Percentiles rank a stretch among this genome's conserved stretches.
Conservation (phyloP, 2,888 invertebrate species). For the Tenthredo notha region DNA sequence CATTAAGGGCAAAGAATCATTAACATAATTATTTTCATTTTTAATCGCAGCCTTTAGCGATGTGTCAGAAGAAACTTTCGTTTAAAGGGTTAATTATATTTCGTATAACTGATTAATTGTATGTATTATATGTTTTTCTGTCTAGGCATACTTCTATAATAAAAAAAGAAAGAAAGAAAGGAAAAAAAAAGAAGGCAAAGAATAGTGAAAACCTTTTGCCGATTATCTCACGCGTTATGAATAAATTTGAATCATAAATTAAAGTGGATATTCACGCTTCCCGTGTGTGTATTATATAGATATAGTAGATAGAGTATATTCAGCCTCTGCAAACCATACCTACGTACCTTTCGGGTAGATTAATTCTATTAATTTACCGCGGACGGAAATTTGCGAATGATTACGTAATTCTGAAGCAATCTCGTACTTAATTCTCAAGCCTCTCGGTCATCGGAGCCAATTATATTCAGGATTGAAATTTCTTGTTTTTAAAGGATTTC, state of each 20-base stretch:
- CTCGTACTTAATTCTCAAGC: not conserved
- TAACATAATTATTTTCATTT: not conserved
- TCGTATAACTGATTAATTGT: not conserved
- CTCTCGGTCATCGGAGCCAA: not conserved
- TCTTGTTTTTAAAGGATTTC: not conserved
- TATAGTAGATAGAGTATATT: not conserved
- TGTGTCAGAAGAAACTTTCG: not conserved
- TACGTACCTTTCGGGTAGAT: not conserved
- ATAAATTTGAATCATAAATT: slow-evolving; percentile 40
- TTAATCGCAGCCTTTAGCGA: not conserved
- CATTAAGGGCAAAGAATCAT: not conserved
- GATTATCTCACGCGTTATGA: slow-evolving; percentile 16
- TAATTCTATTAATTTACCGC: not conserved
- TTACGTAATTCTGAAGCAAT: slow-evolving; percentile 26
- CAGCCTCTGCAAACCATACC: not conserved
- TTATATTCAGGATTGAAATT: not conserved
- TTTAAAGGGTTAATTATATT: not conserved
- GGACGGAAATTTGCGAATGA: slow-evolving; percentile 6
- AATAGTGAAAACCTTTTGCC: not conserved
- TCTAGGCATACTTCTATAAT: not conserved
- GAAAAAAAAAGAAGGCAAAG: not conserved
- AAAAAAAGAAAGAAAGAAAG: not conserved
- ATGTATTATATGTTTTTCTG: not conserved
- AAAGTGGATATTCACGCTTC: slow-evolving; percentile 12
- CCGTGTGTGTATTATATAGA: not conserved